These are phyloP conservation scores for Morpho achilles DNA, from an alignment of 2,888 invertebrate genomes.

Conservation along the genomic window DNA sequence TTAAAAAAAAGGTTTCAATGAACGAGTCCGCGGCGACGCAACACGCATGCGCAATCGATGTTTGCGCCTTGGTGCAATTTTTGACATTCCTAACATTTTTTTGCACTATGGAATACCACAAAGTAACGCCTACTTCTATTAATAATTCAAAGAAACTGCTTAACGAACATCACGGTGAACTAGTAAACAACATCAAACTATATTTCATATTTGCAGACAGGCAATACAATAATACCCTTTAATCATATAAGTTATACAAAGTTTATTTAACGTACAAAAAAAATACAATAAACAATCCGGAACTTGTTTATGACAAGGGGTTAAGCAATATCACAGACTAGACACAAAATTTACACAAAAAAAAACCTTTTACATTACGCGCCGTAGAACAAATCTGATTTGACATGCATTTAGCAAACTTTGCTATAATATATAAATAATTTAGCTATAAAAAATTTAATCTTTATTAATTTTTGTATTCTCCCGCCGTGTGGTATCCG, in stretches of 20 bases:
- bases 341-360: constrained; percentile 38
- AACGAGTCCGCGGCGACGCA: too few species aligned
- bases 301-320: neutral
- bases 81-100: too few species aligned
- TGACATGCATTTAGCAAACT: constrained; percentile 15
- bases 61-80: too few species aligned
- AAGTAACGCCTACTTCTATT: too few species aligned
- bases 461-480: too few species aligned
- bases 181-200: constrained; percentile 15
- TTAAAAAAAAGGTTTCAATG: too few species aligned
- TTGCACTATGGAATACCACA: too few species aligned
- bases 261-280: neutral
- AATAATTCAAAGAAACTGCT: too few species aligned
- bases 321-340: constrained; percentile 58
- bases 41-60: too few species aligned
- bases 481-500: too few species aligned
- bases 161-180: constrained; percentile 1
- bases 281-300: neutral
- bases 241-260: neutral
- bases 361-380: constrained; percentile 19
- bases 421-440: too few species aligned
- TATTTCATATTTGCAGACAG: constrained; percentile 9
- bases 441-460: too few species aligned
- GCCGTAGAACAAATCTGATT: neutral
- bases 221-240: constrained; percentile 32